These are phyloP conservation scores for Chrysotoxum bicinctum DNA, from an alignment of 2,888 invertebrate species.

Conservation along the genomic window DNA sequence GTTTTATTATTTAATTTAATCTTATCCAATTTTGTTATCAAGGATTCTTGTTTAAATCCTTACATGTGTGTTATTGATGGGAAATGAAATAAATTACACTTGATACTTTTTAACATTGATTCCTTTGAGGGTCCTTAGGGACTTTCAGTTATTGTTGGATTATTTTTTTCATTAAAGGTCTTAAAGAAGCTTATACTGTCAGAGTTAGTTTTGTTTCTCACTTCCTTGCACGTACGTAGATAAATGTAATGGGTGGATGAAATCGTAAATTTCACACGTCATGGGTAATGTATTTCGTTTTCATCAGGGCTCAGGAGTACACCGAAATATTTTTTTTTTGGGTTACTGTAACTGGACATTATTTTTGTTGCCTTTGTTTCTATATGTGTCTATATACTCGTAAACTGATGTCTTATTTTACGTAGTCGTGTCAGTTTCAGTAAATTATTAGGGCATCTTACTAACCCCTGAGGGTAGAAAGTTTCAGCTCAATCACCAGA, in stretches of 20 bases:
- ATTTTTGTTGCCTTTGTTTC: not conserved
- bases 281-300: conserved; percentile 23
- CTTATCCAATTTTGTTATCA: conserved; percentile 29
- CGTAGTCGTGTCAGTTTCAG: conserved; percentile 5
- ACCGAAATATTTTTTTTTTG: conserved; percentile 12
- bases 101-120: conserved; percentile 42
- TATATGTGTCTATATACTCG: not conserved
- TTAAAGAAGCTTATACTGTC: conserved; percentile 13
- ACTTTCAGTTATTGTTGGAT: not conserved
- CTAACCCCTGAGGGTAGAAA: conserved; percentile 48
- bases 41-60: conserved; percentile 7
- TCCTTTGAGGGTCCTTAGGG: conserved; percentile 33
- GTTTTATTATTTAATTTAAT: conserved; percentile 63
- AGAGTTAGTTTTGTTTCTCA: not conserved
- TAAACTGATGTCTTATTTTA: not conserved
- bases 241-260: conserved; percentile 12
- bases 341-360: not conserved
- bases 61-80: not conserved
- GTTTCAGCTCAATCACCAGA: conserved; percentile 64
- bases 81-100: conserved; percentile 27
- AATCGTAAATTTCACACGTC: conserved; percentile 34
- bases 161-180: conserved; percentile 6
- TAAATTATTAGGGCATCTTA: conserved; percentile 25
- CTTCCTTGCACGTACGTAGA: not conserved
- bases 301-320: not conserved